These are phyloP conservation scores for Zeuzera pyrina DNA, from an alignment of 2,888 invertebrate species.

Conservation along the genomic window DNA sequence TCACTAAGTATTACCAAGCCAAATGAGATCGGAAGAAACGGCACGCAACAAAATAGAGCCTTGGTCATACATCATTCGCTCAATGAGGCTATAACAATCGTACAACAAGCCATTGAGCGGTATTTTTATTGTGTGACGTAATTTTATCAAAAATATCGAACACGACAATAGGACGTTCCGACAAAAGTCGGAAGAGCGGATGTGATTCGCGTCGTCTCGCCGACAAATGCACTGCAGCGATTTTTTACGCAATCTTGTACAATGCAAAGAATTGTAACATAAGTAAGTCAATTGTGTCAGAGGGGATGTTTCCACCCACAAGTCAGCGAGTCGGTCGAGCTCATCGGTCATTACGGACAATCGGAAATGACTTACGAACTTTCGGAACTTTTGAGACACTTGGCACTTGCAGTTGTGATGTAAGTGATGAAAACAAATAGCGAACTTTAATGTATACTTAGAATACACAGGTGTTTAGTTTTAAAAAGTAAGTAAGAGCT, in stretches of 20 bases:
- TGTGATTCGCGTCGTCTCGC: slow-evolving; percentile 64
- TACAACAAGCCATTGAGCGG: slow-evolving; percentile 60
- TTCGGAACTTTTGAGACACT: slow-evolving; percentile 57
- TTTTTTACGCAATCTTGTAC: slow-evolving; percentile 56
- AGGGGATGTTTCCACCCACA: slow-evolving; percentile 74
- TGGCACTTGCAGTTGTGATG: slow-evolving; percentile 27
- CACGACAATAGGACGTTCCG: slow-evolving; percentile 46
- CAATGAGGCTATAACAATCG: slow-evolving; percentile 66
- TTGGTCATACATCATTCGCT: slow-evolving; percentile 58
- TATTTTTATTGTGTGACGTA: slow-evolving; percentile 59
- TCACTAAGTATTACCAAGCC: slow-evolving; percentile 39
- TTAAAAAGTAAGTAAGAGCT: no score
- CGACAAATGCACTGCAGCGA: slow-evolving; percentile 43
- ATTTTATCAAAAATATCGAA: slow-evolving; percentile 71
- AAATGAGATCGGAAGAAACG: slow-evolving; percentile 58
- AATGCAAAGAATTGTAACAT: slow-evolving; percentile 31
- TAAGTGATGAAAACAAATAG: slow-evolving; percentile 28
- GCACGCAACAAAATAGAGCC: slow-evolving; percentile 12
- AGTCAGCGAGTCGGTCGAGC: slow-evolving; percentile 39
- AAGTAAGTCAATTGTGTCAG: slow-evolving; percentile 35
- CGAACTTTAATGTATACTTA: no score
- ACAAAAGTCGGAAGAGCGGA: slow-evolving; percentile 72
- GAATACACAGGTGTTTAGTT: no score
- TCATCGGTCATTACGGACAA: slow-evolving; percentile 65
- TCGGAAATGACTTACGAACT: slow-evolving; percentile 61